Evolutionary conservation across 2,888 invertebrate genomes (phyloP).

Genomic region (Microctonus hyperodae): DNA sequence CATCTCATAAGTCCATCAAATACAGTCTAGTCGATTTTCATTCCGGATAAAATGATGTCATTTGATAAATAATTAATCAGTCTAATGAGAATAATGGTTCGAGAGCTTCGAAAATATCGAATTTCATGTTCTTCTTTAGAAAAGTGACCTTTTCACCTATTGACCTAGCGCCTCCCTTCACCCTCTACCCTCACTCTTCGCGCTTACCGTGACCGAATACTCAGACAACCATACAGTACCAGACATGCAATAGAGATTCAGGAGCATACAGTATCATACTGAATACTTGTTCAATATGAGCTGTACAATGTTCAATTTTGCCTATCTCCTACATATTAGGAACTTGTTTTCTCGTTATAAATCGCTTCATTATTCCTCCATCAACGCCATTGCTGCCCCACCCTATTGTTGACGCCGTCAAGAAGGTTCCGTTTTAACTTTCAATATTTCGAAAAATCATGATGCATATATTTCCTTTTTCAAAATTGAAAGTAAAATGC

Average conservation of each 20-base stretch:
- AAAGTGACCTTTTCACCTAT: neutral
- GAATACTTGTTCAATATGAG: conserved; percentile 32
- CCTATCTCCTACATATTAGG: neutral
- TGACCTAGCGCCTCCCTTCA: neutral
- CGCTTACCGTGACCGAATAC: conserved; percentile 26
- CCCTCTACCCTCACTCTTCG: neutral
- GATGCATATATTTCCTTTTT: conserved; percentile 46
- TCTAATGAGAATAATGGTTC: neutral
- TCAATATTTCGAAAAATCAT: conserved; percentile 63
- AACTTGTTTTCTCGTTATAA: conserved; percentile 45
- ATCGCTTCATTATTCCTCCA: conserved; percentile 52
- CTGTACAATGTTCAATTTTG: neutral
- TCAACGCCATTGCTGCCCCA: conserved; percentile 27
- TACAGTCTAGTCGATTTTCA: neutral
- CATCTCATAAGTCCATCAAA: neutral
- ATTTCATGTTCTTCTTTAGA: neutral
- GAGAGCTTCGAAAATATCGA: neutral
- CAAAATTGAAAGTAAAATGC: conserved; percentile 1
- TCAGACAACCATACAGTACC: conserved; percentile 43
- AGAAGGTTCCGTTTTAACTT: conserved; percentile 55
- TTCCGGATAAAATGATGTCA: neutral
- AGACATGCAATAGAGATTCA: conserved; percentile 39
- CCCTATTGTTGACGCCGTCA: conserved; percentile 19
- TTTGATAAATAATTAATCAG: neutral
- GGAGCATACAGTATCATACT: conserved; percentile 41